Percentiles rank a stretch among this genome's conserved stretches.
Conservation (phyloP, 1,140 invertebrate species). For the Platorchestia sp. region DNA sequence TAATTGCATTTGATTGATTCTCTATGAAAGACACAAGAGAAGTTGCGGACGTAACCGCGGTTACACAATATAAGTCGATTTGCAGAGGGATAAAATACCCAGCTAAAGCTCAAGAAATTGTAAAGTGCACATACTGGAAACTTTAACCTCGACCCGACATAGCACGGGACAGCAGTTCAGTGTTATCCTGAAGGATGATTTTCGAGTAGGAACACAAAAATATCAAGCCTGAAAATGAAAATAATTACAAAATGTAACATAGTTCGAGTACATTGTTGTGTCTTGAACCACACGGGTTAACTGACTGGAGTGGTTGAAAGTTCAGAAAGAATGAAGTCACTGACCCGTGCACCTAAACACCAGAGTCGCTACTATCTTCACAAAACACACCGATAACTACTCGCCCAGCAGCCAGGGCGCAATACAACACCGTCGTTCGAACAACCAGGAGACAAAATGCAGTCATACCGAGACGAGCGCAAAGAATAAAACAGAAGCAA, state of each 20-base stretch:
- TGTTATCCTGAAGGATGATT: too few species aligned
- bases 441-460: background rate
- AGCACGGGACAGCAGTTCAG: too few species aligned
- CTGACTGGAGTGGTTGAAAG: too few species aligned
- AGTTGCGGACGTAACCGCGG: background rate
- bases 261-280: too few species aligned
- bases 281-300: too few species aligned
- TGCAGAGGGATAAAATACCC: background rate
- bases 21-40: background rate
- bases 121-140: too few species aligned
- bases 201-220: background rate
- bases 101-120: too few species aligned
- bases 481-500: background rate
- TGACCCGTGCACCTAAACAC: background rate
- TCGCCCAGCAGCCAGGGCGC: background rate
- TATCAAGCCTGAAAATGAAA: background rate
- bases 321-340: background rate
- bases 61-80: background rate
- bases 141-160: too few species aligned
- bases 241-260: background rate
- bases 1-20: background rate
- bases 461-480: background rate
- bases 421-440: background rate
- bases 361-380: background rate
- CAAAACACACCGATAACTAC: background rate